These are phyloP conservation scores for Oryzias javanicus DNA, from an alignment of 2,113 vertebrate genomes.

Conservation along the genomic window DNA sequence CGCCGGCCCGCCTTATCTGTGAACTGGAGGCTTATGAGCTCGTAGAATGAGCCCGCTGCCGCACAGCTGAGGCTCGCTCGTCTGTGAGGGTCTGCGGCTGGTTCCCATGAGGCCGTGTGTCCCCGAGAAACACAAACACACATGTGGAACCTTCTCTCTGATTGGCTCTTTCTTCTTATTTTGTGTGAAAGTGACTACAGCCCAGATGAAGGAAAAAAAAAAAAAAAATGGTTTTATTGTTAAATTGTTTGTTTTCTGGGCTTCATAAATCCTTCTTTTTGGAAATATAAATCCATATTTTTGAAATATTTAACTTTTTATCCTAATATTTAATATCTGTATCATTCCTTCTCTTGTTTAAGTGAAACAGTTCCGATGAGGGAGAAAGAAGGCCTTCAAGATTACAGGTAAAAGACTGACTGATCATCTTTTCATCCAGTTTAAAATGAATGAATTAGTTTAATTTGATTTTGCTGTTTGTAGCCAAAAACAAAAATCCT, in stretches of 20 bases:
- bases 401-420: constrained; percentile 86
- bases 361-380: constrained; percentile 92
- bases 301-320: neutral
- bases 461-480: no score
- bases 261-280: neutral
- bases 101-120: constrained; percentile 39
- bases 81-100: constrained; percentile 25
- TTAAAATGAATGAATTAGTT: no score
- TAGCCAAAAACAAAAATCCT: no score
- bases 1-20: constrained; percentile 37
- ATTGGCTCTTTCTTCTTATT: constrained; percentile 19
- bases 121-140: constrained; percentile 17
- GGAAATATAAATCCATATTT: no score
- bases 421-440: neutral
- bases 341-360: constrained; percentile 22
- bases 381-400: constrained; percentile 97
- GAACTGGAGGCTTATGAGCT: constrained; percentile 37
- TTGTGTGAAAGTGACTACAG: constrained; percentile 2
- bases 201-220: no score
- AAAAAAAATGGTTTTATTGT: no score
- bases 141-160: constrained; percentile 9
- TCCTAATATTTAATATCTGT: no score
- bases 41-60: constrained; percentile 34
- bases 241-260: no score
- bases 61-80: constrained; percentile 54